A percentile compares a stretch with the other conserved stretches of the same genome.
These are phyloP conservation scores for Anarrhichthys ocellatus DNA, from an alignment of 2,113 vertebrate genomes.

Conservation along the genomic window DNA sequence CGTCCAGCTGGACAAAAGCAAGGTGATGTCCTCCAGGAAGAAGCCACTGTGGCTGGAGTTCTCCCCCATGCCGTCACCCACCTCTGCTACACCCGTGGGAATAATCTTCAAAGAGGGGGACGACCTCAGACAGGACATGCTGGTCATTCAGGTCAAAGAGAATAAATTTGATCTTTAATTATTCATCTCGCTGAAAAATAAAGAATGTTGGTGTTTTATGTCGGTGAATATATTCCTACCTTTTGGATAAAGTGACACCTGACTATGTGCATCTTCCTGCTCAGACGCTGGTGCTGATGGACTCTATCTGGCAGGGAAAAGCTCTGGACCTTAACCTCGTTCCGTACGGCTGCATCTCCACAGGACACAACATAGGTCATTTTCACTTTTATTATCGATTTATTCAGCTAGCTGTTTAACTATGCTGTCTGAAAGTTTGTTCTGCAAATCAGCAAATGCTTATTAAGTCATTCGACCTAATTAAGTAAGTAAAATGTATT, in stretches of 20 bases:
- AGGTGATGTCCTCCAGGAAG: slow-evolving; percentile 86
- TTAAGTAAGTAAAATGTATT: not conserved
- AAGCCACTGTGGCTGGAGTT: slow-evolving; percentile 88
- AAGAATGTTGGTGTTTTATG: not conserved
- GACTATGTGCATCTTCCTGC: not conserved
- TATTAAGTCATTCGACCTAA: not conserved
- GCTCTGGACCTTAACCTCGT: slow-evolving; percentile 84
- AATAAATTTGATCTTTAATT: not conserved
- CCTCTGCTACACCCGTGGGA: slow-evolving; percentile 70
- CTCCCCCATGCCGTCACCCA: slow-evolving; percentile 71
- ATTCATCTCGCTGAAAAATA: not conserved
- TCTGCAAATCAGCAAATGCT: not conserved
- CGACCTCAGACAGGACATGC: slow-evolving; percentile 88
- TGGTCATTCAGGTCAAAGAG: slow-evolving; percentile 82
- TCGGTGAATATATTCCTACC: not conserved
- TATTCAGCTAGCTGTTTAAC: not conserved
- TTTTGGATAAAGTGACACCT: not conserved
- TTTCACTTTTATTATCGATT: not conserved
- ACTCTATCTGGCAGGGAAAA: slow-evolving; percentile 86
- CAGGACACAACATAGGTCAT: slow-evolving; percentile 84
- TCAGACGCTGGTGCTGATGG: slow-evolving; percentile 84
- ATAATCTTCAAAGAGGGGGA: slow-evolving; percentile 88
- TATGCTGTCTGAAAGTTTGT: not conserved
- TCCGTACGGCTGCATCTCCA: slow-evolving; percentile 87
- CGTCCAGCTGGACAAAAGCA: slow-evolving; percentile 82